A percentile compares a stretch with the other conserved stretches of the same genome.
Evolutionary conservation across 2,797 vertebrate species (phyloP).

Genomic region (Platyrinchus mystaceus): DNA sequence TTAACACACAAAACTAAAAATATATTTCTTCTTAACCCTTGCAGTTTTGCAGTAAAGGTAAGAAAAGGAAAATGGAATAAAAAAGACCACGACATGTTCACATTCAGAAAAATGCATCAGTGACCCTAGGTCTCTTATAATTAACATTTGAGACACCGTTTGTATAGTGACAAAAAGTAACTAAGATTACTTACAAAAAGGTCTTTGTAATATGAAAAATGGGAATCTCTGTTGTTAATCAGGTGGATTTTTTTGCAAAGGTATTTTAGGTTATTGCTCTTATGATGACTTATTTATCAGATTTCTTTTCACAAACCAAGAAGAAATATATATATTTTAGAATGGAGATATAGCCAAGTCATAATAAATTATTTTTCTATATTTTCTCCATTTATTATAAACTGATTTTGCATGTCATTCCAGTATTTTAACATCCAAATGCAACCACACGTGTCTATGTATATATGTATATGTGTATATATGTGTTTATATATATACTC

Average conservation of each 20-base stretch:
- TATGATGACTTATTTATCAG: not conserved
- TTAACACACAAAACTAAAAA: not conserved
- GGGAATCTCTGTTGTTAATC: not conserved
- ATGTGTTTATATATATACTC: not conserved
- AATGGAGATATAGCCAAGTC: not conserved
- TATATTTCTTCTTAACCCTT: not conserved
- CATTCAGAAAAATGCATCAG: not conserved
- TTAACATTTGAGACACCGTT: not conserved
- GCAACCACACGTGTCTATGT: too few species aligned
- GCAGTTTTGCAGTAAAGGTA: not conserved
- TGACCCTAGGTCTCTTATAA: not conserved
- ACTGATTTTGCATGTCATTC: not conserved
- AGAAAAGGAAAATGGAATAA: not conserved
- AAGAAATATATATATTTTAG: not conserved
- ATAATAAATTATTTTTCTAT: not conserved
- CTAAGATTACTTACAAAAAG: not conserved
- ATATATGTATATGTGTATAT: not conserved
- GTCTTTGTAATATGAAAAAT: not conserved
- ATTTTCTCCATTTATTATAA: not conserved
- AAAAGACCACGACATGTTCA: not conserved
- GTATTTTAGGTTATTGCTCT: not conserved
- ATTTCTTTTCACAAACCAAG: not conserved
- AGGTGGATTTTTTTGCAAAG: rapidly evolving
- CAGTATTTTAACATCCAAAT: not conserved
- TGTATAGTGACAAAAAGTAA: not conserved